Percentiles rank a stretch among this genome's conserved stretches.
Conservation (phyloP, 2,888 invertebrate species). For the Andrena praecox region DNA sequence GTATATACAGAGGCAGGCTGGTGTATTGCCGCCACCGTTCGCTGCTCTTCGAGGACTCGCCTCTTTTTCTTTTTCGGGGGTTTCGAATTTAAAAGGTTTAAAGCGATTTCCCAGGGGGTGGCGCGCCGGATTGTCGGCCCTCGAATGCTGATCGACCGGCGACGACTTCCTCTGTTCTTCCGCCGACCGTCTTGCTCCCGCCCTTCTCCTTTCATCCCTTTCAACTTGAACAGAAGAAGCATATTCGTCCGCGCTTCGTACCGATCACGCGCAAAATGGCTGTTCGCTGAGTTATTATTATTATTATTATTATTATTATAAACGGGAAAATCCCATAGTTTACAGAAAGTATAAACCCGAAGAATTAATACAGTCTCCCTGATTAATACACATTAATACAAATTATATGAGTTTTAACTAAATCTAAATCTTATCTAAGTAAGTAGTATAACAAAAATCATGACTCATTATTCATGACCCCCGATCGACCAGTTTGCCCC, state of each 20-base stretch:
- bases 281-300: not conserved
- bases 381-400: too few relatives aligned
- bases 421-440: too few relatives aligned
- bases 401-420: too few relatives aligned
- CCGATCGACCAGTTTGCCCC: too few relatives aligned
- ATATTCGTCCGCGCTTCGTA: not conserved
- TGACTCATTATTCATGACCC: too few relatives aligned
- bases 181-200: slow-evolving; percentile 21
- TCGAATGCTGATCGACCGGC: slow-evolving; percentile 73
- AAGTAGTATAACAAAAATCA: too few relatives aligned
- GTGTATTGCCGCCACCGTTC: slow-evolving; percentile 40
- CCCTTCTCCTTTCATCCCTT: slow-evolving; percentile 14
- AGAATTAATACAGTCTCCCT: too few relatives aligned
- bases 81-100: slow-evolving; percentile 84
- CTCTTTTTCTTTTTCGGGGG: slow-evolving; percentile 67
- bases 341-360: too few relatives aligned
- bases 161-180: slow-evolving; percentile 43
- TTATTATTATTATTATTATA: too few relatives aligned
- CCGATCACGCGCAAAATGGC: not conserved
- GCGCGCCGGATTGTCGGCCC: slow-evolving; percentile 75
- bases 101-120: slow-evolving; percentile 84
- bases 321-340: too few relatives aligned
- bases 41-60: slow-evolving; percentile 66
- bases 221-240: slow-evolving; percentile 66
- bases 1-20: slow-evolving; percentile 24